Evolutionary conservation across 37 sponge, comb jelly and placozoan genomes (phyloP), one percentile per base, ranked within the genome.

Genomic region (Eunapius fragilis): DNA sequence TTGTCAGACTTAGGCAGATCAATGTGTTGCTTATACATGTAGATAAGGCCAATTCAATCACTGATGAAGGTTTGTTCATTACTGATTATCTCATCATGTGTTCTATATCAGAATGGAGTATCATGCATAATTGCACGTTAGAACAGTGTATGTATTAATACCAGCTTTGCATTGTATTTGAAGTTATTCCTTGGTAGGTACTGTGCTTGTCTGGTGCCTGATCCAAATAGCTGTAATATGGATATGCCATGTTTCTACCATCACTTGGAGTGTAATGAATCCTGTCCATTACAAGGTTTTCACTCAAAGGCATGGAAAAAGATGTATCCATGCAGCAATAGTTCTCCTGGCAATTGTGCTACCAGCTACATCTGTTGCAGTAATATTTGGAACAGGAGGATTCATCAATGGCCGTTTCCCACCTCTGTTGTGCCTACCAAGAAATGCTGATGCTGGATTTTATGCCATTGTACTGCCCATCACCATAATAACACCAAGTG

Each of bases 401-500:
- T 89, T 84, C 72, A 76, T 37, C 33, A n/a, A 71, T 23, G 36
- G 33, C 23, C 79, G 85, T 28, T 89, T 84, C 31, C 90, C 85
- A 36, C 80, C 90, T 0, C 49, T 79, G 14, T 32, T 80, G 45
- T 89, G 90, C 74, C 72, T 31, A 67, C 30, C 49, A 28, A 47
- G 25, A 25, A 47, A 68, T 34, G 25, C 25, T 33, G 47, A 85
- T 41, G 38, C 67, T 27, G 24, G 37, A 37, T 89, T 85, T 76
- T 89, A 89, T 49, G 74, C 90, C 14, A n/a, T 74, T 13, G 67
- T 83, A 2, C 80, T 89, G 25, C 80, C 80, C 34, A 75, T 80
- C 25, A 38, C 37, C 37, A 36, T 89, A 23, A 76, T 84, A 17
- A 13, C 85, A 9, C 69, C 70, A 25, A 37, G 38, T 84, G 90